phyloP scores from a whole-genome alignment of 2,888 invertebrate genomes.

The Napeogenes inachia region DNA sequence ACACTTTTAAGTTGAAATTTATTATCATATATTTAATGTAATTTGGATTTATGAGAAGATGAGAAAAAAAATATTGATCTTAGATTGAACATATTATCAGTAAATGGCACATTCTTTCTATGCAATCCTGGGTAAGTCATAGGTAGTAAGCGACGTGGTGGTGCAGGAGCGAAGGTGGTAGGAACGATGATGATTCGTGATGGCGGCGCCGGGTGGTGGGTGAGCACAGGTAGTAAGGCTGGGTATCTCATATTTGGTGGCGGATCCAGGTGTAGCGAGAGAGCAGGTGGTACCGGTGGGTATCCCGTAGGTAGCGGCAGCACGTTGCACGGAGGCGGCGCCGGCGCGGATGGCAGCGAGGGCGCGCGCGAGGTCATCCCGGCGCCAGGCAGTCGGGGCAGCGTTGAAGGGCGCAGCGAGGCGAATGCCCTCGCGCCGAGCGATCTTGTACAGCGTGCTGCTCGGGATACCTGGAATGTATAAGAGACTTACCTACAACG shows the following conservation, averaged over 20 bases:
- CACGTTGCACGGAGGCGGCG: conserved; percentile 89
- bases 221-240: conserved; percentile 72
- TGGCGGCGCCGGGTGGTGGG: neutral
- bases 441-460: conserved; percentile 94
- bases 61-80: too few relatives aligned
- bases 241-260: conserved; percentile 91
- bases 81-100: too few relatives aligned
- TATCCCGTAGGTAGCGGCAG: conserved; percentile 91
- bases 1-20: neutral
- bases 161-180: neutral
- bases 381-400: conserved; percentile 92
- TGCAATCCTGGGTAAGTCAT: too few relatives aligned
- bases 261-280: conserved; percentile 52
- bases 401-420: conserved; percentile 94
- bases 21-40: too few relatives aligned
- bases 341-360: conserved; percentile 89
- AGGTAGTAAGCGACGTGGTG: too few relatives aligned
- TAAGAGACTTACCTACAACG: too few relatives aligned
- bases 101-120: too few relatives aligned
- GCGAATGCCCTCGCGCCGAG: conserved; percentile 91
- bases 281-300: conserved; percentile 79
- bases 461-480: conserved; percentile 84
- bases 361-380: conserved; percentile 88
- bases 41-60: too few relatives aligned
- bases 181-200: neutral